These are phyloP conservation scores for Synergus itoensis DNA, from an alignment of 2,888 invertebrate genomes.

Conservation along the genomic window DNA sequence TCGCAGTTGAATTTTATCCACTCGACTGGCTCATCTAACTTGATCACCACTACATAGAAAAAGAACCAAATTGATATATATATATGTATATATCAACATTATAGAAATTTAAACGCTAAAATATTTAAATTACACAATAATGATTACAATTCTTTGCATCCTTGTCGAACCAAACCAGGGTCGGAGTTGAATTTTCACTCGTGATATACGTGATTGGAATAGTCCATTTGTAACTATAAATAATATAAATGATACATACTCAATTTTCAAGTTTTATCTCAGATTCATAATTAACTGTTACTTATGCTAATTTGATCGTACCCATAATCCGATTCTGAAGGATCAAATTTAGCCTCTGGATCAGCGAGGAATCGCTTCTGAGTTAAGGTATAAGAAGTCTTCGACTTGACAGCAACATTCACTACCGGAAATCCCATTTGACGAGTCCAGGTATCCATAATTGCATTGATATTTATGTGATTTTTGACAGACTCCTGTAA, in stretches of 20 bases:
- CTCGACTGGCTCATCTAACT: constrained; percentile 76
- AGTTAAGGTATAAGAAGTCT: constrained; percentile 81
- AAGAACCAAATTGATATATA: constrained; percentile 21
- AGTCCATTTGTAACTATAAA: constrained; percentile 86
- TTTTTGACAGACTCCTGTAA: constrained; percentile 81
- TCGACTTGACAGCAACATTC: constrained; percentile 79
- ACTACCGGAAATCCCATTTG: constrained; percentile 94
- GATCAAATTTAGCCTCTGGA: constrained; percentile 80
- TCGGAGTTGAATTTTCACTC: constrained; percentile 74
- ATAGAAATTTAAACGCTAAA: background rate
- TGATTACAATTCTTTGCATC: constrained; percentile 67
- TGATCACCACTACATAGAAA: constrained; percentile 80
- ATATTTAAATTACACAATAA: constrained; percentile 11
- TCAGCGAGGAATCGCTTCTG: constrained; percentile 89
- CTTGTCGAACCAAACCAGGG: constrained; percentile 73
- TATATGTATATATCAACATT: background rate
- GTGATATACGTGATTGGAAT: constrained; percentile 90
- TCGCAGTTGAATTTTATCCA: constrained; percentile 93
- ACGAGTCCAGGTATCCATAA: constrained; percentile 94
- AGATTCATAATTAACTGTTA: background rate
- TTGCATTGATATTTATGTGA: constrained; percentile 80
- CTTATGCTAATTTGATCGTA: constrained; percentile 9
- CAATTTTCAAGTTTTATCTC: constrained; percentile 37
- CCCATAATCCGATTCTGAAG: constrained; percentile 69
- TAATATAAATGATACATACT: constrained; percentile 37